Evolutionary conservation across 2,113 vertebrate species (phyloP), one percentile per base, ranked within the genome.

Genomic region (Ochotona curzoniae): DNA sequence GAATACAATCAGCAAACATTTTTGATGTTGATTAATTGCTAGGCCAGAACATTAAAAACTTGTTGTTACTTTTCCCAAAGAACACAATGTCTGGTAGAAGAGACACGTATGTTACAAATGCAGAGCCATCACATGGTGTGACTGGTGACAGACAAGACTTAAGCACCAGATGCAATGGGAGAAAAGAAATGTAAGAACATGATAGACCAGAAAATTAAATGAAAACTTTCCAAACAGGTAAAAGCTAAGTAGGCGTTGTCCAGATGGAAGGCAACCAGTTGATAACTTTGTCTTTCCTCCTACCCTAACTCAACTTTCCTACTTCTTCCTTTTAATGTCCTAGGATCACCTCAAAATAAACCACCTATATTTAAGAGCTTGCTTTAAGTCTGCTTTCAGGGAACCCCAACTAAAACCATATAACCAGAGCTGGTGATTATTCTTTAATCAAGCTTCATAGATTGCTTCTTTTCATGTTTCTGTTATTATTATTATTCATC

Each of bases 1-100:
- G 74, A 92, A 95, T 75, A 94, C 51, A 87, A 88, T 89, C 49
- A 71, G 87, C 64, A 93, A 94, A 91, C 38, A 85, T 84, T 93
- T 92, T 74, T 91, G 73, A 91, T 49, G 66, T 23, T 87, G 93
- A 91, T 90, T 90, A 82, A 38, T 25, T 86, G 44, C 70, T 83
- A 28, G 61, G 67, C 78, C 87, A 91, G 92, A 89, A 71, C 7
- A 20, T 95, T 88, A 89, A 91, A 96, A 94, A 67, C 63, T 5
- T 32, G 10, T 87, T 87, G 32, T 61, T 82, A 11, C 17, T 93
- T 94, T 95, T 84, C 57, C 87, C 60, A 91, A 91, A 80, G 61
- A 96, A 71, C 23, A 87, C 69, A 82, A 26, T 70, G 60, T 96
- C 84, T 51, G 49, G 47, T 25, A 66, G 78, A 82, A 93, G 35